Base-by-base conservation (phyloP, 2,113 vertebrate species). In the Labeo catla region DNA sequence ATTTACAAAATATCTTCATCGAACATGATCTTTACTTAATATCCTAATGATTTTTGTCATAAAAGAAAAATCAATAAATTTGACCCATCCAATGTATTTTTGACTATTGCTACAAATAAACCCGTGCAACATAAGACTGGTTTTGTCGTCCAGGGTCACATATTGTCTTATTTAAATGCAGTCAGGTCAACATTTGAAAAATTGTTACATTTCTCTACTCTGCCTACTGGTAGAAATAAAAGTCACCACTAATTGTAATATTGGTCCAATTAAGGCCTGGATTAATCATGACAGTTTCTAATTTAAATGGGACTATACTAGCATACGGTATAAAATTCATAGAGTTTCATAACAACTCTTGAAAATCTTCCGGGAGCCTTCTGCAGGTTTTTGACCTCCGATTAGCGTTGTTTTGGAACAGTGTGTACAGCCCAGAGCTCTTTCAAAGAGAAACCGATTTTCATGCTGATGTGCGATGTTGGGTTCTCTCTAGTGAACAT, bases 401-500 rank as follows among this genome's bases (percentile, higher is more conserved):
- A 95, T 95, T 95, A 95, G 94, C 92, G 88, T 92, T 91, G 93
- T 92, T 93, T 94, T 90, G 87, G 89, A 91, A 91, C 92, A 78
- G 89, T 91, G 92, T 94, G 93, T 94, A 93, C 89, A 81, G 93
- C 94, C 90, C 12, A 21, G 57, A 92, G 94, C 93, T 93, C 88
- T 94, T 94, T 94, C 93, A 88, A 59, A 91, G 92, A 90, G 93
- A 89, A 93, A 94, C 91, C 92, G 94, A 94, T 95, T 95, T 95
- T 95, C 95, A 95, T 95, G 93, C 93, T 95, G 93, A 96, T 94
- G 94, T 93, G 94, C 89, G 86, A 92, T 88, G 93, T 93, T 92
- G 93, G 92, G 91, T 90, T 91, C 91, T 93, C 93, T 93, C 93
- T 89, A 90, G 90, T 93, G 89, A 92, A 90, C 93, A 94, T 94